phyloP scores from a whole-genome alignment of 2,888 invertebrate genomes.

The Dicycla oo region DNA sequence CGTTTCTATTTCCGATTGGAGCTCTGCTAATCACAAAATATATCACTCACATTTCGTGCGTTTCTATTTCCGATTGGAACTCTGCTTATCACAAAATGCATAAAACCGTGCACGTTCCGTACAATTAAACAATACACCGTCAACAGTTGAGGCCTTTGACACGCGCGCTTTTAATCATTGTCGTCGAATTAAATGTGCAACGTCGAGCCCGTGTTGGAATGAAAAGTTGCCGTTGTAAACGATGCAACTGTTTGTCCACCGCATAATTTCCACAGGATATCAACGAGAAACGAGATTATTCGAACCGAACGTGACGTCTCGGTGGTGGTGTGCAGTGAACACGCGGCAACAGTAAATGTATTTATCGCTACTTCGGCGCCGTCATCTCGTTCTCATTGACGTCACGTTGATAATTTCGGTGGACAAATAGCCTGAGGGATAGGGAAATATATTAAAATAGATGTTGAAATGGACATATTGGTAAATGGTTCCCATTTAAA shows the following conservation, averaged over 20 bases:
- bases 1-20: too few species aligned
- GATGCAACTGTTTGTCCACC: too few species aligned
- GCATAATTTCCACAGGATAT: too few species aligned
- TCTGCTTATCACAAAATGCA: constrained; percentile 5
- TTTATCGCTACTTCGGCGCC: too few species aligned
- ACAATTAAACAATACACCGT: background rate
- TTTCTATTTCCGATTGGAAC: background rate
- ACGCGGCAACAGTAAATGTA: too few species aligned
- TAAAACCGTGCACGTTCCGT: background rate
- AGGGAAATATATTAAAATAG: background rate
- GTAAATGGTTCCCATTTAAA: background rate
- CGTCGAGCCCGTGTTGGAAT: background rate
- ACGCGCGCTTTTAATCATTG: constrained; percentile 33
- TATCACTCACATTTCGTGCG: background rate
- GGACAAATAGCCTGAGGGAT: too few species aligned
- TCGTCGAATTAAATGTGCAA: constrained; percentile 19
- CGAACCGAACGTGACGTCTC: too few species aligned
- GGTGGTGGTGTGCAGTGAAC: too few species aligned
- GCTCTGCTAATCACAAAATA: too few species aligned
- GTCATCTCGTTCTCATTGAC: too few species aligned
- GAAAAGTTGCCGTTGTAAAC: constrained; percentile 4
- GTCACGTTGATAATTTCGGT: too few species aligned
- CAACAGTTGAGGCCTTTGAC: background rate
- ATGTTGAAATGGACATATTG: background rate
- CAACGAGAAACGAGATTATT: too few species aligned